Evolutionary conservation across 2,797 vertebrate species (phyloP).

Genomic region (Fistularia tabacaria): DNA sequence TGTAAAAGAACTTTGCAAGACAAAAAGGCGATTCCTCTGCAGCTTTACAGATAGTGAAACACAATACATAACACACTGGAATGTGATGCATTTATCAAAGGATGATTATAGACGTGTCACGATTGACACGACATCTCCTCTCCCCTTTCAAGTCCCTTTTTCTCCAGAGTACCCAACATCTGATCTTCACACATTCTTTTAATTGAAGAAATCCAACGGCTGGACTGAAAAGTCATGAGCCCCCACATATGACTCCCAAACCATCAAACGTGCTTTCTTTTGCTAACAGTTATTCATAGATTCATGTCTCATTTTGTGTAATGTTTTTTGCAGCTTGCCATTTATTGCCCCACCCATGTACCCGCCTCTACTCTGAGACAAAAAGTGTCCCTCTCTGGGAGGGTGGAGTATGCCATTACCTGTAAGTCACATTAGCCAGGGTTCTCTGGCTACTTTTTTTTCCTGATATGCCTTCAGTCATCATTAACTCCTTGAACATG

Average conservation of each 20-base stretch:
- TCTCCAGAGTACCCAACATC: constrained; percentile 54
- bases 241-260: constrained; percentile 39
- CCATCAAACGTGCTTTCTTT: constrained; percentile 31
- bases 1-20: no score
- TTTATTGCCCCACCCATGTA: constrained; percentile 88
- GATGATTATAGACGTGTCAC: no score
- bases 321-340: constrained; percentile 79
- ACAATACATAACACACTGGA: no score
- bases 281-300: constrained; percentile 5
- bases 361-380: constrained; percentile 90
- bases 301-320: not conserved
- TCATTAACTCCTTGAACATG: no score
- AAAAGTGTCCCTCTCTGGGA: constrained; percentile 93
- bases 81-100: no score
- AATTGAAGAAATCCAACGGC: constrained; percentile 61
- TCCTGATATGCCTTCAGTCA: not conserved
- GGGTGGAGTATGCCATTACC: constrained; percentile 86
- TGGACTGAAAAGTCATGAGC: constrained; percentile 28
- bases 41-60: no score
- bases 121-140: constrained; percentile 20
- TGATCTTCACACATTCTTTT: constrained; percentile 69
- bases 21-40: no score
- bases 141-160: constrained; percentile 33
- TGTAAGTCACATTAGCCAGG: constrained; percentile 77
- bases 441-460: not conserved